These are phyloP conservation scores for Drosophila aff. DNA, from an alignment of 1,140 invertebrate species.

Conservation along the genomic window DNA sequence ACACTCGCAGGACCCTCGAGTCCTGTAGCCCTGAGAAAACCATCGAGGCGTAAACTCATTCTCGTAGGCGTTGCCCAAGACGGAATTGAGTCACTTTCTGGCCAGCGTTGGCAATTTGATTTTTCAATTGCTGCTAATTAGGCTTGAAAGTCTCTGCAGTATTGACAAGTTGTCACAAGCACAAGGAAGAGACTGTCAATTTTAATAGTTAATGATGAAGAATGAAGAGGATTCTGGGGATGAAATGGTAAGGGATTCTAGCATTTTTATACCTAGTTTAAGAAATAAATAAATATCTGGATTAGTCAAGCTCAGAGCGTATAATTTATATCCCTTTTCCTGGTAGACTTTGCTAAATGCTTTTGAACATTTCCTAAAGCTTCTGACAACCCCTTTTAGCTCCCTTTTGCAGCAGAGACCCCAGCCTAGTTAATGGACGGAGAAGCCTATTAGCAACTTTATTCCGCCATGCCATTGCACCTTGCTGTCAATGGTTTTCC, in stretches of 20 bases:
- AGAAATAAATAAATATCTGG: neutral
- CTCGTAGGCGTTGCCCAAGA: slow-evolving; percentile 57
- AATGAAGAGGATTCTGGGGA: neutral
- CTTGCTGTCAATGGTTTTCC: slow-evolving; percentile 25
- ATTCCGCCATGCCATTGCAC: slow-evolving; percentile 40
- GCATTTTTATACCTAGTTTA: neutral
- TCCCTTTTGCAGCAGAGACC: slow-evolving; percentile 1
- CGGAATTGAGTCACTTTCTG: slow-evolving; percentile 34
- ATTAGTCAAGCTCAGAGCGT: neutral
- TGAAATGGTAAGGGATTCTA: too few relatives aligned
- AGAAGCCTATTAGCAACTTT: slow-evolving; percentile 50
- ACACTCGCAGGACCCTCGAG: slow-evolving; percentile 23
- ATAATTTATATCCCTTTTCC: neutral
- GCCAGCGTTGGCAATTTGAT: slow-evolving; percentile 62
- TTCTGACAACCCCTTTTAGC: slow-evolving; percentile 20
- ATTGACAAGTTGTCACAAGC: slow-evolving; percentile 68
- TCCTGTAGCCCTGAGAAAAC: slow-evolving; percentile 55
- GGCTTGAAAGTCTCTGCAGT: slow-evolving; percentile 36
- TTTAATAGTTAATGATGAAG: slow-evolving; percentile 52
- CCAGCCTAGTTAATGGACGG: slow-evolving; percentile 35
- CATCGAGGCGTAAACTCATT: slow-evolving; percentile 58
- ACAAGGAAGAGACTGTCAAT: slow-evolving; percentile 26
- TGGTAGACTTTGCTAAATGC: neutral
- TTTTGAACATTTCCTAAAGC: slow-evolving; percentile 9
- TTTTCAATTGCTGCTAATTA: slow-evolving; percentile 82